Base-by-base conservation (phyloP, 2,113 vertebrate genomes). In the Psephotus haematonotus region DNA sequence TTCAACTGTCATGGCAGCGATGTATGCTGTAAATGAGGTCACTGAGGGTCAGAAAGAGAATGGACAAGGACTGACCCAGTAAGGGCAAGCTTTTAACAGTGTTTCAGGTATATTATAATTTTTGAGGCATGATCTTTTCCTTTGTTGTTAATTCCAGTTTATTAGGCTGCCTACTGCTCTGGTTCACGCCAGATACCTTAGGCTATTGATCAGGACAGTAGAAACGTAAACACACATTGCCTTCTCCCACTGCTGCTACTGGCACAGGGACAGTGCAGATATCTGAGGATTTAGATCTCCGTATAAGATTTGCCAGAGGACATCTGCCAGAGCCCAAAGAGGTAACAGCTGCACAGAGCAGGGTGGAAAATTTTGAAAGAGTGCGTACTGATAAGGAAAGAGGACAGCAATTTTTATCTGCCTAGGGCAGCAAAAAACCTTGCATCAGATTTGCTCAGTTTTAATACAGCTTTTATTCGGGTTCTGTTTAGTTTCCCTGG, bases 291-390 rank as follows among this genome's bases (percentile, higher is more conserved):
- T 88, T 86, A 88, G 46, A 77, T 70, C 7, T 82, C n/a, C 33
- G 53, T 69, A 11, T 53, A 79, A 74, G 53, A 92, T 88, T 90
- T 90, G 59, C 79, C 75, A 88, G 53, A 75, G 71, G 82, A 72
- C 52, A 57, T 77, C 62, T 88, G 29, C 69, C 71, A 90, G 44
- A 88, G 46, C 71, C 88, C 80, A 57, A 41, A 88, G 92, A 83
- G 49, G 85, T 86, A 92, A 88, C 88, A 94, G 88, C 71, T 83
- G 68, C 46, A 82, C 28, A n/a, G 44, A 43, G 31, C 25, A 83
- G 82, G 90, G 67, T 93, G 79, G 85, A 93, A 97, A 90, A 70
- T 86, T 86, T 70, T 74, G 82, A 33, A 91, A 91, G 27, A 82
- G 52, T 0, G 0, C 77, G 28, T 81, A 59, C 71, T 83, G 85